These are phyloP conservation scores for Corvus moneduloides DNA, from an alignment of 2,113 vertebrate species.

Conservation along the genomic window DNA sequence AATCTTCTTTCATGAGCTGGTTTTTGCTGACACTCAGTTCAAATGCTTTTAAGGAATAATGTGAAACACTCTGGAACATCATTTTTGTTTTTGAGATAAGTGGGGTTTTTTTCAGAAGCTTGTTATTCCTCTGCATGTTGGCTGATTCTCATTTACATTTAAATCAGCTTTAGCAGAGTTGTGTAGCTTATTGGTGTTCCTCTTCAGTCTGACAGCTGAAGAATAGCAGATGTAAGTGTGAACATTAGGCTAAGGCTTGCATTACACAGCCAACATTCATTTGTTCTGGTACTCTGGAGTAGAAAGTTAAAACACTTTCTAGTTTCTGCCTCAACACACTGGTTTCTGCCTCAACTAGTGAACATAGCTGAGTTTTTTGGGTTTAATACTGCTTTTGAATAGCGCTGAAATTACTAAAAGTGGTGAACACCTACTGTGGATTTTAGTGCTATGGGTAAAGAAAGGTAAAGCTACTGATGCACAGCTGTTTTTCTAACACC, in stretches of 20 bases:
- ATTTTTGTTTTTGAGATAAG: not conserved
- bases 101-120: not conserved
- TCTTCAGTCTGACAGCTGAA: conserved; percentile 23
- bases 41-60: not conserved
- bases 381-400: not conserved
- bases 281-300: not conserved
- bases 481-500: not conserved
- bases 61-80: not conserved
- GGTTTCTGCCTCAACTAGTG: not conserved
- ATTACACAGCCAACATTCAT: not conserved
- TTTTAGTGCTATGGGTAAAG: not conserved
- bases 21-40: not conserved
- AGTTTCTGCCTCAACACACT: not conserved
- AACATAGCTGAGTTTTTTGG: not conserved
- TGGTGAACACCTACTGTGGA: not conserved
- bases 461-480: not conserved
- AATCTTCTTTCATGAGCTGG: not conserved
- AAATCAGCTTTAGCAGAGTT: not conserved
- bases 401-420: not conserved
- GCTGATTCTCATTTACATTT: not conserved
- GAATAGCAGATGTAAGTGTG: not conserved
- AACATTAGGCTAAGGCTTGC: not conserved
- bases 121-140: not conserved
- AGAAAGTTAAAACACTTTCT: not conserved
- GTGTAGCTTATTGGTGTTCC: not conserved